Conservation (phyloP, 2,888 invertebrate species). For the Hecatera dysodea region DNA sequence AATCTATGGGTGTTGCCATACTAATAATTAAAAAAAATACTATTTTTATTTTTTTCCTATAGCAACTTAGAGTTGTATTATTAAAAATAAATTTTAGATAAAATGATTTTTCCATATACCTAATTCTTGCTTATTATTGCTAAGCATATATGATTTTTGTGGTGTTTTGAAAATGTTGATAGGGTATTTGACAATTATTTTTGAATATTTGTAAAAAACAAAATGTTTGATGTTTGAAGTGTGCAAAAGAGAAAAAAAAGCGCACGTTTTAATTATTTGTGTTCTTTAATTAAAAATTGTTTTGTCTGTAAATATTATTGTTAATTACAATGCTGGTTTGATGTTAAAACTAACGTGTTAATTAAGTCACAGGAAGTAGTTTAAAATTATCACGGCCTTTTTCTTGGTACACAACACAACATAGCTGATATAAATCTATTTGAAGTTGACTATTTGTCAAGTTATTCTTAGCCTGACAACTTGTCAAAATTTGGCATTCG, state of each 20-base stretch:
- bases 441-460: no score
- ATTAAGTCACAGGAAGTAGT: not conserved
- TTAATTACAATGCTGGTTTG: conserved; percentile 36
- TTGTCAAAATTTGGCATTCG: no score
- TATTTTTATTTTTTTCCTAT: conserved; percentile 63
- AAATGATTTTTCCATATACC: conserved; percentile 41
- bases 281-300: conserved; percentile 49
- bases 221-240: conserved; percentile 29
- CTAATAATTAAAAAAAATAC: conserved; percentile 57
- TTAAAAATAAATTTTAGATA: conserved; percentile 26
- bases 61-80: conserved; percentile 53
- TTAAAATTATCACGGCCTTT: not conserved
- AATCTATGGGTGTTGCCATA: conserved; percentile 70
- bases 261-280: conserved; percentile 35
- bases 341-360: conserved; percentile 18
- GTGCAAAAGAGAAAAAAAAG: conserved; percentile 22
- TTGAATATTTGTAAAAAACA: conserved; percentile 16
- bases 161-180: conserved; percentile 14
- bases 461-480: no score
- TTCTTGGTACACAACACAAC: no score
- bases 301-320: conserved; percentile 55
- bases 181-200: conserved; percentile 34
- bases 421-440: no score
- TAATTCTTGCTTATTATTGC: conserved; percentile 40
- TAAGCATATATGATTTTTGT: conserved; percentile 15